These are phyloP conservation scores for Drosophila quinaria DNA, from an alignment of 2,888 invertebrate species.

Conservation along the genomic window DNA sequence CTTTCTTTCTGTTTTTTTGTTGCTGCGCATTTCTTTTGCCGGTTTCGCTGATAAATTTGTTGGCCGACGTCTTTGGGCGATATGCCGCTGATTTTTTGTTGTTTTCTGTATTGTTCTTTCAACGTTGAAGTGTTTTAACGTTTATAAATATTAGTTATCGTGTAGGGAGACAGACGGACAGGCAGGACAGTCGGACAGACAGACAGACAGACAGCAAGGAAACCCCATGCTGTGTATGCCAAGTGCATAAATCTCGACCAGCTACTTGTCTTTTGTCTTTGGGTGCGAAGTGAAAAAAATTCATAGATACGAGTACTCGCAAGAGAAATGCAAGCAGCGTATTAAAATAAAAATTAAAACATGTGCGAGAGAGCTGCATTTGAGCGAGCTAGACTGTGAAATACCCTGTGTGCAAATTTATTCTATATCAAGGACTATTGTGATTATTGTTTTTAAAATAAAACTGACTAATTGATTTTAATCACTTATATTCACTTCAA, in stretches of 20 bases:
- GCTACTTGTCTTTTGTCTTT: slow-evolving; percentile 60
- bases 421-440: too few relatives aligned
- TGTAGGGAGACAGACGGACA: slow-evolving; percentile 54
- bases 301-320: slow-evolving; percentile 28
- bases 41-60: slow-evolving; percentile 78
- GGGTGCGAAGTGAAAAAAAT: slow-evolving; percentile 16
- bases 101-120: slow-evolving; percentile 19
- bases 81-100: slow-evolving; percentile 82
- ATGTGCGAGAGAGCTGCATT: not conserved
- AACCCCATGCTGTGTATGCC: slow-evolving; percentile 76
- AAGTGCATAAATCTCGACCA: slow-evolving; percentile 82
- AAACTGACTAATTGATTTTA: too few relatives aligned
- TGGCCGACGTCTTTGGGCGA: slow-evolving; percentile 72
- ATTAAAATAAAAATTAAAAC: slow-evolving; percentile 77
- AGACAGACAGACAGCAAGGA: slow-evolving; percentile 35
- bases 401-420: slow-evolving; percentile 12
- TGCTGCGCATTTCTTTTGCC: slow-evolving; percentile 60
- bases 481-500: too few relatives aligned
- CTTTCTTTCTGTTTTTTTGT: slow-evolving; percentile 17
- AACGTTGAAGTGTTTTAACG: slow-evolving; percentile 50
- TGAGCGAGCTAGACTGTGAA: not conserved
- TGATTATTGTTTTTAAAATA: too few relatives aligned
- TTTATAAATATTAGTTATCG: slow-evolving; percentile 77
- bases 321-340: slow-evolving; percentile 52
- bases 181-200: not conserved